Percentiles rank a stretch among this genome's conserved stretches.
phyloP scores from a whole-genome alignment of 2,888 invertebrate genomes.

The Drosophila cracens region DNA sequence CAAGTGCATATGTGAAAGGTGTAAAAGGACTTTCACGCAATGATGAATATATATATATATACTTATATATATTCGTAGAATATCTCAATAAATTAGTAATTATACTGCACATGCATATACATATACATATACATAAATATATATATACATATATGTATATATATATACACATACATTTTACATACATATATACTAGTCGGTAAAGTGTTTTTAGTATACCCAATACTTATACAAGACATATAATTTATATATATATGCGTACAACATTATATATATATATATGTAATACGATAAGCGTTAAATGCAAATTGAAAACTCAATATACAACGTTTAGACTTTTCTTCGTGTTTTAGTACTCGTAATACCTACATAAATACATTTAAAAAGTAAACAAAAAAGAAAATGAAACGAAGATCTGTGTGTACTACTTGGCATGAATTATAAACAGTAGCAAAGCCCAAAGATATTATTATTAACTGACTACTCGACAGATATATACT shows the following conservation, averaged over 20 bases:
- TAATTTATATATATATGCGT: slow-evolving; percentile 33
- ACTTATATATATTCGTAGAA: slow-evolving; percentile 64
- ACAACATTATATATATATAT: slow-evolving; percentile 5
- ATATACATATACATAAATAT: slow-evolving; percentile 37
- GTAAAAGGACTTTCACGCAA: slow-evolving; percentile 21
- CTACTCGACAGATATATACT: slow-evolving; percentile 53
- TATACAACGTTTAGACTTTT: slow-evolving; percentile 57
- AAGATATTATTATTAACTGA: slow-evolving; percentile 77
- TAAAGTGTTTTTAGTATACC: slow-evolving; percentile 68
- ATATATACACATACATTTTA: slow-evolving; percentile 39
- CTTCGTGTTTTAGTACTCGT: slow-evolving; percentile 63
- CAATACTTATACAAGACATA: slow-evolving; percentile 58
- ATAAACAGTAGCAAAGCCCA: slow-evolving; percentile 73
- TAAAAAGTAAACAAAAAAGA: slow-evolving; percentile 13
- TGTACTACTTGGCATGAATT: slow-evolving; percentile 67
- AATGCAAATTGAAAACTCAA: slow-evolving; percentile 43
- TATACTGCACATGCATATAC: slow-evolving; percentile 48
- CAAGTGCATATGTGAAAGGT: slow-evolving; percentile 20
- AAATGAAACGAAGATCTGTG: slow-evolving; percentile 53
- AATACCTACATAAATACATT: slow-evolving; percentile 37
- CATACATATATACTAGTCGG: slow-evolving; percentile 66
- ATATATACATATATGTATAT: slow-evolving; percentile 35
- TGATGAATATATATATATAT: slow-evolving; percentile 16
- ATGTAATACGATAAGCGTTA: slow-evolving; percentile 29
- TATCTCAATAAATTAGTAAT: slow-evolving; percentile 74